These are phyloP conservation scores for Talpa occidentalis DNA, from an alignment of 2,113 vertebrate species.

Conservation along the genomic window DNA sequence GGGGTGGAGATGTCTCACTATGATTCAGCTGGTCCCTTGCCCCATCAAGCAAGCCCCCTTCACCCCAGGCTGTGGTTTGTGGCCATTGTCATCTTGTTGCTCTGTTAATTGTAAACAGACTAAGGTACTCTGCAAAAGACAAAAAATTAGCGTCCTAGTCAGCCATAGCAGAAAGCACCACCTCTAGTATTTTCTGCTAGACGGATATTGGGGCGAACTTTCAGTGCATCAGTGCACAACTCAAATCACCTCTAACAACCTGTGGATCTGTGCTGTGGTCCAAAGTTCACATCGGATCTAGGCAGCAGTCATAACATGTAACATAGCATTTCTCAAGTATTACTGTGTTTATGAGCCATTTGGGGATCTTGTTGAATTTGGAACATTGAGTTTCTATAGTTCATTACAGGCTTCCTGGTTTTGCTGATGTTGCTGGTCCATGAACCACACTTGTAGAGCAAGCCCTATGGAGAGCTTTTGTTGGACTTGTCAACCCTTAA, in stretches of 20 bases:
- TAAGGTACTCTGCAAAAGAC: neutral
- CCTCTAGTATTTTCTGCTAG: neutral
- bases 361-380: neutral
- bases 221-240: rapidly evolving
- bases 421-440: neutral
- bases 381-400: neutral
- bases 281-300: neutral
- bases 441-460: neutral
- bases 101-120: neutral
- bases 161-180: neutral
- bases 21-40: conserved; percentile 29
- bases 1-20: neutral
- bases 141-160: neutral
- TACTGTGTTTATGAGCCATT: neutral
- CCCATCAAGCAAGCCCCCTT: neutral
- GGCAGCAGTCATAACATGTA: neutral
- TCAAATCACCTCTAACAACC: neutral
- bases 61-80: conserved; percentile 33
- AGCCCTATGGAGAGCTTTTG: neutral
- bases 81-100: neutral
- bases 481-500: neutral
- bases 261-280: neutral
- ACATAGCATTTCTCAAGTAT: neutral
- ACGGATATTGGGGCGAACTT: neutral
- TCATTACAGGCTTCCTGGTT: neutral